phyloP scores from a whole-genome alignment of 2,797 vertebrate genomes.

The Strix occidentalis region DNA sequence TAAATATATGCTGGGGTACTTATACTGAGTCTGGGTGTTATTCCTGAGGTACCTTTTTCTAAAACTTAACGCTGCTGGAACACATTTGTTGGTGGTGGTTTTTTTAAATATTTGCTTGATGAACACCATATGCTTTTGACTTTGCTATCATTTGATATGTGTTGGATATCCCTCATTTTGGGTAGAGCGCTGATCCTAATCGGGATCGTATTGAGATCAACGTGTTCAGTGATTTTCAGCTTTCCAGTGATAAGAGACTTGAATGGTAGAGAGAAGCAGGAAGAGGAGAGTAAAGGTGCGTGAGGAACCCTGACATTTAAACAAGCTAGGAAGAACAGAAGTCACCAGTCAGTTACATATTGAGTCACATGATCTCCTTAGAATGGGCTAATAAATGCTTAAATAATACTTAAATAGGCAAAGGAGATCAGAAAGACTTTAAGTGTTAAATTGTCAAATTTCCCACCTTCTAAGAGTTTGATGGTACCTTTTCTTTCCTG shows the following conservation, averaged over 20 bases:
- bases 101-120: neutral
- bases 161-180: neutral
- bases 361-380: neutral
- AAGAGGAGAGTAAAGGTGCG: neutral
- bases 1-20: neutral
- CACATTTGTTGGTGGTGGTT: too few relatives aligned
- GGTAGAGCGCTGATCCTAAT: neutral
- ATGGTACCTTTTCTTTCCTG: neutral
- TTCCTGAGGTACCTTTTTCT: neutral
- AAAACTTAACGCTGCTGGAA: neutral
- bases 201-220: neutral
- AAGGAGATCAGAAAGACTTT: neutral
- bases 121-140: neutral
- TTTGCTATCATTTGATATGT: neutral
- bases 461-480: neutral
- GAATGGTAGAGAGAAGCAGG: neutral
- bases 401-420: neutral
- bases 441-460: neutral
- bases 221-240: neutral
- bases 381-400: neutral
- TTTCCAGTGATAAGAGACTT: neutral
- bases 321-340: neutral
- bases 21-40: neutral
- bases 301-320: neutral
- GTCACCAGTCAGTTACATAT: neutral